Evolutionary conservation across 1,140 invertebrate species (phyloP), one percentile per base, ranked within the genome.

Genomic region (Cyclargus thomasi): DNA sequence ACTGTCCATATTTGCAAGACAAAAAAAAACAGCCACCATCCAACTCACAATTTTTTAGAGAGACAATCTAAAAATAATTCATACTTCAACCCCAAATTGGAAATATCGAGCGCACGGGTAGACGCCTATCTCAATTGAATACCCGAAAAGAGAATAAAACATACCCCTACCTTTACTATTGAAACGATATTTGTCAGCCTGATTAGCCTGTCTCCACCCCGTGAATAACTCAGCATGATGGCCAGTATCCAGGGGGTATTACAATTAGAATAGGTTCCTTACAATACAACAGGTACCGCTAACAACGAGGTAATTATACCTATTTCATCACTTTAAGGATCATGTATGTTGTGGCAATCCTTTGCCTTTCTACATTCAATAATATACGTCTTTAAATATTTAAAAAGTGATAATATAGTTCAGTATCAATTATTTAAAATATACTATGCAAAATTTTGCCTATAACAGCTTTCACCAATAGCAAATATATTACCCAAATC

Each of bases 131-230:
- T 79, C 74, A 75, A 79, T 79, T 78, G 74, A 79, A 81, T 79
- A 76, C 68, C 74, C 77, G 74, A 81, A 81, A 81, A 78, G 75
- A 74, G 76, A 65, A 69, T 69, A 72, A 76, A 83, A 79, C 80
- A 81, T 85, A 85, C 80, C 79, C 76, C 76, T 67, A 65, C 67
- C 70, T 71, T 74, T 71, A 71, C 82, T 77, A 85, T 85, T 83
- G 79, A 85, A 80, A 82, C 78, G 81, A 77, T 85, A 85, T 85
- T 85, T 86, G 81, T 82, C 82, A 83, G 78, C 76, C 77, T 86
- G 83, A 86, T 86, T 88, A 86, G 83, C 85, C 73, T 63, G 74
- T 77, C 75, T 73, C 75, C 74, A 70, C 63, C 71, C 55, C 55
- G 8, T 80, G 82, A 87, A 87, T 85, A 75, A 73, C 85, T 69